Evolutionary conservation across 1,140 invertebrate species (phyloP).

Genomic region (Diabrotica undecimpunctata): DNA sequence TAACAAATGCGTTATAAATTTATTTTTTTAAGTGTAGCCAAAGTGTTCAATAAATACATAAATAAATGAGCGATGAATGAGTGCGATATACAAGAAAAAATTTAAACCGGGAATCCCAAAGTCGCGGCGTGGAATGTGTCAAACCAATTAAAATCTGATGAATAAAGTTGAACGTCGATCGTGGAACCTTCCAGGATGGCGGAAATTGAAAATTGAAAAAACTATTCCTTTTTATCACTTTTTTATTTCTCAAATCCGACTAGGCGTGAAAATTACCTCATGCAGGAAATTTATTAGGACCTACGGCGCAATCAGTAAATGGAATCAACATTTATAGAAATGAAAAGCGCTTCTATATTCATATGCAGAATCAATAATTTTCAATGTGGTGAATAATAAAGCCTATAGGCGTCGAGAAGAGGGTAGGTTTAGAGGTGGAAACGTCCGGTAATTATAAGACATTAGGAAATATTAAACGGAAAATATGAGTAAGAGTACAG

Average conservation of each 20-base stretch:
- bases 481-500: too few species aligned
- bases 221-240: neutral
- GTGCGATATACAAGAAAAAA: too few species aligned
- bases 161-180: too few species aligned
- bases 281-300: constrained; percentile 10
- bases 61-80: too few species aligned
- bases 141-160: too few species aligned
- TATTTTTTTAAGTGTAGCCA: too few species aligned
- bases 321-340: constrained; percentile 24
- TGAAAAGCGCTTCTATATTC: constrained; percentile 28
- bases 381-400: constrained; percentile 36
- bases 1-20: too few species aligned
- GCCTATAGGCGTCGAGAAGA: constrained; percentile 23
- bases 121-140: too few species aligned
- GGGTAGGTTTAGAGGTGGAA: constrained; percentile 1
- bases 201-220: neutral
- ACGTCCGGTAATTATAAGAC: too few species aligned
- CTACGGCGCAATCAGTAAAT: constrained; percentile 24
- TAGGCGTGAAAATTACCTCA: neutral
- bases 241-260: neutral
- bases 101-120: too few species aligned
- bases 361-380: constrained; percentile 43
- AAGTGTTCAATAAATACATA: too few species aligned
- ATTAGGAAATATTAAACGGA: too few species aligned
- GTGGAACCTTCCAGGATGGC: neutral